These are phyloP conservation scores for Rhabdomys pumilio DNA, from an alignment of 2,797 vertebrate genomes.

Conservation along the genomic window DNA sequence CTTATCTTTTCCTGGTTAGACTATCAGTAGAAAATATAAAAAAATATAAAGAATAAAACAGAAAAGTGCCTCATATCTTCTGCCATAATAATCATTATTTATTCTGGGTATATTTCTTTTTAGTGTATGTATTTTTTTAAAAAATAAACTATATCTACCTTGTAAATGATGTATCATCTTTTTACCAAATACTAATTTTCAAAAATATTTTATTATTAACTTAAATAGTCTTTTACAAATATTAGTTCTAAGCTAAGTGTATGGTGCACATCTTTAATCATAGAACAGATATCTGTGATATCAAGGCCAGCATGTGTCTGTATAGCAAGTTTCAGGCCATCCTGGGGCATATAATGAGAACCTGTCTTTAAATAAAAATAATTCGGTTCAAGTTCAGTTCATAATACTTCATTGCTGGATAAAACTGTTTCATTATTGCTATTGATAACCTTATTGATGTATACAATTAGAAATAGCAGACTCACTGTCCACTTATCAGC, in stretches of 20 bases:
- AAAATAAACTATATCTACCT: background rate
- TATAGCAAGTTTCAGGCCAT: background rate
- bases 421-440: background rate
- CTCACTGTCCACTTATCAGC: background rate
- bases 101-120: slow-evolving; percentile 16
- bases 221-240: background rate
- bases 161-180: background rate
- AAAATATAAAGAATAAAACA: slow-evolving; percentile 47
- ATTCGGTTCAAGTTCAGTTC: background rate
- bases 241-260: background rate
- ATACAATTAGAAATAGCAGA: background rate
- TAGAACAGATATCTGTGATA: background rate
- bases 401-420: background rate
- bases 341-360: background rate
- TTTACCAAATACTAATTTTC: slow-evolving; percentile 23
- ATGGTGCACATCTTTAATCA: background rate
- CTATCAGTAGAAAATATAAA: slow-evolving; percentile 6
- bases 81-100: background rate
- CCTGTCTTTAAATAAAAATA: background rate
- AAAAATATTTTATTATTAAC: background rate
- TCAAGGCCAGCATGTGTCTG: background rate
- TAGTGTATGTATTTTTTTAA: background rate
- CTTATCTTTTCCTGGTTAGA: slow-evolving; percentile 25
- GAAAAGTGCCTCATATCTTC: background rate
- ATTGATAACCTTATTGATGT: background rate